phyloP scores from a whole-genome alignment of 2,113 vertebrate genomes.

The Synchiropus splendidus region DNA sequence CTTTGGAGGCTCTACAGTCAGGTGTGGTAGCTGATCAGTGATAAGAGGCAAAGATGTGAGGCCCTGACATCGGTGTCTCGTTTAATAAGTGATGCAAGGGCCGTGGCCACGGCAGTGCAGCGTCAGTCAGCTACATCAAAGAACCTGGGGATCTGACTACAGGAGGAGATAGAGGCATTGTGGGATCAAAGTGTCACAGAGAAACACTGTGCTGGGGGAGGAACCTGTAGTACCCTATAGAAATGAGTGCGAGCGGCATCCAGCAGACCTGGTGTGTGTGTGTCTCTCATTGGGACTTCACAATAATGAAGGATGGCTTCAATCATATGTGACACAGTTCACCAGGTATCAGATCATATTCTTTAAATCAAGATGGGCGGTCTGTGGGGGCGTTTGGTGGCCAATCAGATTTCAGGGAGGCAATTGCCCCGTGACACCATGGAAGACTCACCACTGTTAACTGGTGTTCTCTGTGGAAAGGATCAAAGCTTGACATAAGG shows the following conservation, averaged over 20 bases:
- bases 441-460: too few species aligned
- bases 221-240: constrained; percentile 19
- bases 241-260: constrained; percentile 25
- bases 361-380: too few species aligned
- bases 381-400: too few species aligned
- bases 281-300: constrained; percentile 7
- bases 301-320: constrained; percentile 26
- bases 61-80: constrained; percentile 44
- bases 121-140: constrained; percentile 44
- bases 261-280: constrained; percentile 14
- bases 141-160: constrained; percentile 22
- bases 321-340: too few species aligned
- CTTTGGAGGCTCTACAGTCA: constrained; percentile 27
- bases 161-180: constrained; percentile 34
- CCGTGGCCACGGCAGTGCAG: constrained; percentile 17
- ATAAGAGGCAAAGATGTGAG: constrained; percentile 46
- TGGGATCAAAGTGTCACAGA: constrained; percentile 37
- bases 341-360: too few species aligned
- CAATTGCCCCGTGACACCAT: too few species aligned
- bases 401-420: too few species aligned
- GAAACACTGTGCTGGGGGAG: constrained; percentile 4
- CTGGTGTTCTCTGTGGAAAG: too few species aligned
- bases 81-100: constrained; percentile 45
- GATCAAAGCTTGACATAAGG: too few species aligned
- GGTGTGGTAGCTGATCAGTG: constrained; percentile 32